Conservation (phyloP, 1,140 invertebrate species). For the Neodiprion lecontei region DNA sequence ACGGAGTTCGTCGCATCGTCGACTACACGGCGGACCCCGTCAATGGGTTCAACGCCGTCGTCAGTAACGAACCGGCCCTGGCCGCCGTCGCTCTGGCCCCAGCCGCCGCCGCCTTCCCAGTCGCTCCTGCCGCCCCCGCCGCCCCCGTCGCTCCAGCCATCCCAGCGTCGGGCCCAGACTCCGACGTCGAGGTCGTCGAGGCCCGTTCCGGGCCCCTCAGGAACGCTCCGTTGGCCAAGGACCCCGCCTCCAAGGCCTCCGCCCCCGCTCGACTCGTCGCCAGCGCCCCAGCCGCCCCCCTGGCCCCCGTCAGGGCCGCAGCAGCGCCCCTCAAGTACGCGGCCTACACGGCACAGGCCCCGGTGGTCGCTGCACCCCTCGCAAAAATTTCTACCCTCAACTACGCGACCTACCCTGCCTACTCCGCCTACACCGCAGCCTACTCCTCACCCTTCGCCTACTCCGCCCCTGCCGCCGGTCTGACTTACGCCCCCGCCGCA, state of each 20-base stretch:
- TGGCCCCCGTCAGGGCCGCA: constrained; percentile 23
- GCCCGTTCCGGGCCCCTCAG: constrained; percentile 40
- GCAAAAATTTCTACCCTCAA: constrained; percentile 26
- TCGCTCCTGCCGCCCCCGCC: constrained; percentile 28
- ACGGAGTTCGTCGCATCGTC: constrained; percentile 74
- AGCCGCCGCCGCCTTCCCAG: constrained; percentile 36
- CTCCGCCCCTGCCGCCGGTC: constrained; percentile 38
- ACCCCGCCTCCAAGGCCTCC: not conserved
- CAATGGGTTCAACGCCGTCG: constrained; percentile 74
- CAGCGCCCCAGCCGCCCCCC: constrained; percentile 19
- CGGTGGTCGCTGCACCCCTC: constrained; percentile 26
- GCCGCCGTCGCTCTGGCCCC: constrained; percentile 32
- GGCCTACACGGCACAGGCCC: constrained; percentile 13
- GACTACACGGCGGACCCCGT: constrained; percentile 77
- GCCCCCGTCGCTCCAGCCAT: constrained; percentile 36
- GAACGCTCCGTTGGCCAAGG: not conserved
- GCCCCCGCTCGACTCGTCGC: constrained; percentile 8
- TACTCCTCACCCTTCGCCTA: constrained; percentile 53
- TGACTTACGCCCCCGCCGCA: constrained; percentile 44
- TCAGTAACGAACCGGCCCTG: constrained; percentile 65
- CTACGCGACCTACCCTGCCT: constrained; percentile 48
- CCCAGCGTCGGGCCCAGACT: constrained; percentile 49
- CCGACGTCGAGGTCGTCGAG: constrained; percentile 56
- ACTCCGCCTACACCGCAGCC: constrained; percentile 48
- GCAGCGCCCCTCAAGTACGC: constrained; percentile 21